Conservation (phyloP, 2,888 invertebrate species). For the Acrobasis repandana region DNA sequence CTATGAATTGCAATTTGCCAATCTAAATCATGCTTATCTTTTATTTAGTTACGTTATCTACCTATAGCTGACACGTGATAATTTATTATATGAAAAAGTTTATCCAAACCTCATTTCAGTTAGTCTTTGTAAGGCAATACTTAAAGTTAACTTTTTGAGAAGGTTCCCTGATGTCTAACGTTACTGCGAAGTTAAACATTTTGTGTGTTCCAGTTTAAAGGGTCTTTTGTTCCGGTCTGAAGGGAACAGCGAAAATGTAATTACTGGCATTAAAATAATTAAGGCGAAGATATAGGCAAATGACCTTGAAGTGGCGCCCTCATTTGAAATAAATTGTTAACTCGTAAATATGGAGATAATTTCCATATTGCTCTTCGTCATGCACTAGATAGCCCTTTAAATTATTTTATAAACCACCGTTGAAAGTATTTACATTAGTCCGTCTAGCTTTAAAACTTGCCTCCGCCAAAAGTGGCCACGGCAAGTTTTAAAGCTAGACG, state of each 20-base stretch:
- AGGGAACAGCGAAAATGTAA: slow-evolving; percentile 4
- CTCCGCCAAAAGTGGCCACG: too few species aligned
- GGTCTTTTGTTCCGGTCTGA: background rate
- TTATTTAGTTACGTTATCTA: too few species aligned
- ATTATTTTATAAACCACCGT: too few species aligned
- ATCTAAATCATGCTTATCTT: background rate
- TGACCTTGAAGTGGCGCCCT: too few species aligned
- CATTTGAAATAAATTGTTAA: too few species aligned
- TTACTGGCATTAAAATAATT: slow-evolving; percentile 2
- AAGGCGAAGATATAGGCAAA: too few species aligned
- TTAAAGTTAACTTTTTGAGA: slow-evolving; percentile 9
- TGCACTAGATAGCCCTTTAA: too few species aligned
- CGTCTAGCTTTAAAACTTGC: too few species aligned
- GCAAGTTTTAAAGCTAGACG: too few species aligned
- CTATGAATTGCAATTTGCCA: background rate
- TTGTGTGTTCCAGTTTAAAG: slow-evolving; percentile 10
- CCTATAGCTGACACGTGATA: background rate
- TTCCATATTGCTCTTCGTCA: too few species aligned
- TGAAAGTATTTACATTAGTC: too few species aligned
- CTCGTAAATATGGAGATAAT: too few species aligned
- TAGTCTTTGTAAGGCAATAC: slow-evolving; percentile 15
- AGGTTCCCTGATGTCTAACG: slow-evolving; percentile 7
- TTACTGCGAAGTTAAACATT: slow-evolving; percentile 14
- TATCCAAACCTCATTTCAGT: background rate
- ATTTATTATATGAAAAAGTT: background rate